phyloP scores from a whole-genome alignment of 2,113 vertebrate species.

The Solea senegalensis region DNA sequence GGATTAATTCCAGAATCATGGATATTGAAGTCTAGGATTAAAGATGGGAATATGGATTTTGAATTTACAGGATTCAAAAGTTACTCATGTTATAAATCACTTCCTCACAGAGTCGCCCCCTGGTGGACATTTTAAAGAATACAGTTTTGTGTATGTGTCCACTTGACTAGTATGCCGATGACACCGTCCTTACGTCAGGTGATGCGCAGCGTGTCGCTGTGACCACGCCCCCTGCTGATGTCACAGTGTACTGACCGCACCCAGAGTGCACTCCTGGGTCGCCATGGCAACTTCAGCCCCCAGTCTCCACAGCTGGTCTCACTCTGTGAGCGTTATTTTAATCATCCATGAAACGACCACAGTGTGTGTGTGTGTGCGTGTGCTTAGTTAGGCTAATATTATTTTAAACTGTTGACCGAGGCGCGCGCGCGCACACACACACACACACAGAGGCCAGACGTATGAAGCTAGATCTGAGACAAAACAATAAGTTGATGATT shows the following conservation, averaged over 20 bases:
- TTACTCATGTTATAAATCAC: background rate
- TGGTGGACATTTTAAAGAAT: background rate
- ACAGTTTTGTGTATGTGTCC: background rate
- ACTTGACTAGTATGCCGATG: too few relatives aligned
- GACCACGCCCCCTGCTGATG: background rate
- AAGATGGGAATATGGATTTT: too few relatives aligned
- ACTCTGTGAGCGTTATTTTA: background rate
- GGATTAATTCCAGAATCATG: too few relatives aligned
- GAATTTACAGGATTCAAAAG: too few relatives aligned
- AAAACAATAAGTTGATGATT: background rate
- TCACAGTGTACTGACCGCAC: background rate
- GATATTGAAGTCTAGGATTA: too few relatives aligned
- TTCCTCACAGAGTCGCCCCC: background rate
- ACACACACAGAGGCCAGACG: background rate
- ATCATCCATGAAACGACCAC: slow-evolving; percentile 1
- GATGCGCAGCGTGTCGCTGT: background rate
- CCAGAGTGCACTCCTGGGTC: background rate
- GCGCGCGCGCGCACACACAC: background rate
- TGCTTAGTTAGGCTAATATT: slow-evolving; percentile 19
- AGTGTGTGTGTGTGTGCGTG: slow-evolving; percentile 14
- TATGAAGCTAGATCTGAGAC: background rate
- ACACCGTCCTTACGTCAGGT: too few relatives aligned
- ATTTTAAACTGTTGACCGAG: slow-evolving; percentile 32
- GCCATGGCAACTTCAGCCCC: background rate
- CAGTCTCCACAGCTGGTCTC: background rate